phyloP scores from a whole-genome alignment of 2,888 invertebrate genomes.

The Eilema griseolum region DNA sequence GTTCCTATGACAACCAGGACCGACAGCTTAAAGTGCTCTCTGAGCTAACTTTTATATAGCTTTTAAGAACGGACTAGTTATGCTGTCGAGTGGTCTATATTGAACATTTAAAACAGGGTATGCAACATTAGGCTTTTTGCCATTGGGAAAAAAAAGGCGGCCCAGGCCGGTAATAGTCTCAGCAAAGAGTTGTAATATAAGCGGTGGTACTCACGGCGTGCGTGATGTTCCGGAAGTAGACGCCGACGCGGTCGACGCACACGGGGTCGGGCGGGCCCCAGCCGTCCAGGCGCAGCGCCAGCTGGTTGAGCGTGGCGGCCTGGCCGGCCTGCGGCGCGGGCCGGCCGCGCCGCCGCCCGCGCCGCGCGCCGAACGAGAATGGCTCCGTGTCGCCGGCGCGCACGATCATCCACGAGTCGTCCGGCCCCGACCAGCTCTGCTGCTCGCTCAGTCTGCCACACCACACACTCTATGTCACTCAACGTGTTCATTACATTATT shows the following conservation, averaged over 20 bases:
- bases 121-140: no score
- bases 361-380: constrained; percentile 94
- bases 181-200: no score
- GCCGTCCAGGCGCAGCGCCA: constrained; percentile 95
- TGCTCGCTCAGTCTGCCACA: constrained; percentile 62
- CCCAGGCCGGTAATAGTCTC: no score
- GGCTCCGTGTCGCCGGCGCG: constrained; percentile 92
- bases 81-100: no score
- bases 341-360: constrained; percentile 85
- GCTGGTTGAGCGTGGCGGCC: constrained; percentile 93
- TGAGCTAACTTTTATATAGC: not conserved
- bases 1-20: no score
- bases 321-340: constrained; percentile 82
- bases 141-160: no score
- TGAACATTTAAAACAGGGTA: no score
- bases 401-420: constrained; percentile 88
- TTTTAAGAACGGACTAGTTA: not conserved
- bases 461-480: not conserved
- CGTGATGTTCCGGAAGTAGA: constrained; percentile 92
- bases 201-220: constrained; percentile 61
- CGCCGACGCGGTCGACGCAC: constrained; percentile 97
- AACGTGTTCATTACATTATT: no score
- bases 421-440: constrained; percentile 68
- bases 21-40: no score
- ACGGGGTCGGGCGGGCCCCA: constrained; percentile 96